Evolutionary conservation across 2,888 invertebrate species (phyloP).

Genomic region (Podabrus alpinus): DNA sequence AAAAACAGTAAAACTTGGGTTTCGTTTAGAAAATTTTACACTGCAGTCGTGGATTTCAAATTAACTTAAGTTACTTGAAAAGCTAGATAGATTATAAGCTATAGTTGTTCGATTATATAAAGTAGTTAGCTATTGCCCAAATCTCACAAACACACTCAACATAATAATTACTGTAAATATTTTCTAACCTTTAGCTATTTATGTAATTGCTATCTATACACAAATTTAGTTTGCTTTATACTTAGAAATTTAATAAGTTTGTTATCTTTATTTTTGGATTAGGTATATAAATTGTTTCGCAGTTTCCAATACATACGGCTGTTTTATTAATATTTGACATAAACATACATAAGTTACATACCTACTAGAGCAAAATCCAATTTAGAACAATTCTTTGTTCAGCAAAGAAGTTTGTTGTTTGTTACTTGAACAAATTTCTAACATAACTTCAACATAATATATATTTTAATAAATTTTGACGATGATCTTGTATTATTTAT

Average conservation of each 20-base stretch:
- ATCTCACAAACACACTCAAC: too few relatives aligned
- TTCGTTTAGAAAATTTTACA: too few relatives aligned
- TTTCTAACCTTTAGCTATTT: not conserved
- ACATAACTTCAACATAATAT: not conserved
- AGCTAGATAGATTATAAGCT: too few relatives aligned
- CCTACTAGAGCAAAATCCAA: not conserved
- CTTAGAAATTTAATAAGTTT: not conserved
- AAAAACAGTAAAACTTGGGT: too few relatives aligned
- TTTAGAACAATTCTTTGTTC: not conserved
- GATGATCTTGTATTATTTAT: not conserved
- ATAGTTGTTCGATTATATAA: too few relatives aligned
- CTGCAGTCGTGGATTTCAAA: too few relatives aligned
- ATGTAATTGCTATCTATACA: not conserved
- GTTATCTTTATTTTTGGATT: not conserved
- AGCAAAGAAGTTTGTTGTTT: not conserved
- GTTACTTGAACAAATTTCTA: not conserved
- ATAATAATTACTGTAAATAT: too few relatives aligned
- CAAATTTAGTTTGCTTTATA: not conserved
- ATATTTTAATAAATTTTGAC: not conserved
- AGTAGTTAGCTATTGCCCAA: too few relatives aligned
- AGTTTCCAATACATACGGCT: not conserved
- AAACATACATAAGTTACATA: too few relatives aligned
- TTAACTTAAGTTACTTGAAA: too few relatives aligned
- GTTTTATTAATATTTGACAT: not conserved
- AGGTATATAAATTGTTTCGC: not conserved